phyloP scores from a whole-genome alignment of 2,113 vertebrate species.

The Sinocyclocheilus rhinocerous region DNA sequence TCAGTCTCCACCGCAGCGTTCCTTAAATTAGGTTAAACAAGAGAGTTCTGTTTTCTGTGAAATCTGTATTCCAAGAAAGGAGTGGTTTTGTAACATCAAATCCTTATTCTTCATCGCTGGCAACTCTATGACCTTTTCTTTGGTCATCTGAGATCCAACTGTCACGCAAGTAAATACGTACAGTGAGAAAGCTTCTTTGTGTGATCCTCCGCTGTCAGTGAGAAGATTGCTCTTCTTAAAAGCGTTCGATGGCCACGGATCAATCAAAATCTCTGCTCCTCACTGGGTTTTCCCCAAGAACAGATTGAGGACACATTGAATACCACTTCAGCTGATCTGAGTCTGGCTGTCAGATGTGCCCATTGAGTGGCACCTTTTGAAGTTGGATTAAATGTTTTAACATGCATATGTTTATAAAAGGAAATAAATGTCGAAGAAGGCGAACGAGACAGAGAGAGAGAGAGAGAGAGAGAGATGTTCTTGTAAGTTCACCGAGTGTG shows the following conservation, averaged over 20 bases:
- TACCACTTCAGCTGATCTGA: constrained; percentile 42
- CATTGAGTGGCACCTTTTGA: constrained; percentile 24
- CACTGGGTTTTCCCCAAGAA: constrained; percentile 17
- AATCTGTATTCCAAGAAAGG: neutral
- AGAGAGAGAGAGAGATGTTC: neutral
- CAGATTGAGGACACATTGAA: constrained; percentile 26
- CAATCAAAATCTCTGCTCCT: constrained; percentile 15
- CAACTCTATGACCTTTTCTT: neutral
- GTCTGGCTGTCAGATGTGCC: constrained; percentile 10
- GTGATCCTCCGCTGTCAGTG: constrained; percentile 3
- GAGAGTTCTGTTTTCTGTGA: neutral
- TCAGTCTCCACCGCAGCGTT: neutral
- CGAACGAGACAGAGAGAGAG: constrained; percentile 12
- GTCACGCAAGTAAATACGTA: constrained; percentile 38
- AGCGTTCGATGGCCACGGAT: constrained; percentile 29
- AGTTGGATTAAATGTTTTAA: constrained; percentile 42
- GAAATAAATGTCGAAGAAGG: constrained; percentile 26
- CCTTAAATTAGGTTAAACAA: neutral
- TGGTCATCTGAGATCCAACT: neutral
- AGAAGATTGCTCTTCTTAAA: constrained; percentile 22
- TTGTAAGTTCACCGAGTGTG: constrained; percentile 23
- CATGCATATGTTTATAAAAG: constrained; percentile 32
- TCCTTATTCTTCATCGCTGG: constrained; percentile 23
- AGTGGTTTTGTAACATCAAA: constrained; percentile 11
- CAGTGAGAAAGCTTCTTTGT: constrained; percentile 9